phyloP scores from a whole-genome alignment of 2,888 invertebrate genomes.

The Drosophila kuntzei region DNA sequence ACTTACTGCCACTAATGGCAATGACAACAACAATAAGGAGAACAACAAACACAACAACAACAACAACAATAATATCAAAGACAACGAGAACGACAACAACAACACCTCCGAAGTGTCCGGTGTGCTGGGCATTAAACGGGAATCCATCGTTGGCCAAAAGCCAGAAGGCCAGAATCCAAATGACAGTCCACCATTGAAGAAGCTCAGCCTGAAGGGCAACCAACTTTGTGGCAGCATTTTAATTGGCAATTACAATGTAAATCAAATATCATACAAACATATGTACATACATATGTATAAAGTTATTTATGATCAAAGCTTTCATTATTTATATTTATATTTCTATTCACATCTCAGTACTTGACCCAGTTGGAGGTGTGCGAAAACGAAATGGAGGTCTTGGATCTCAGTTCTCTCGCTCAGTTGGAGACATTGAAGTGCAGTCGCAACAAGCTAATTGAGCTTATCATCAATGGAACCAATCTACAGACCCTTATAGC shows the following conservation, averaged over 20 bases:
- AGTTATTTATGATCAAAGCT: slow-evolving; percentile 54
- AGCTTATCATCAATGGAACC: slow-evolving; percentile 92
- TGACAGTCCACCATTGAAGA: slow-evolving; percentile 87
- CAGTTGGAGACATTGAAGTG: slow-evolving; percentile 92
- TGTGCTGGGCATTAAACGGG: slow-evolving; percentile 39
- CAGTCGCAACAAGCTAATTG: slow-evolving; percentile 91
- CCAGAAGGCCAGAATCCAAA: slow-evolving; percentile 37
- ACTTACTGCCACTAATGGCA: slow-evolving; percentile 67
- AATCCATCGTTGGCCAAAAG: slow-evolving; percentile 39
- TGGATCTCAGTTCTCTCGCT: slow-evolving; percentile 92
- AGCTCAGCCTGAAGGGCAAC: slow-evolving; percentile 91
- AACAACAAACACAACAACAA: slow-evolving; percentile 21
- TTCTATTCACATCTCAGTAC: slow-evolving; percentile 88
- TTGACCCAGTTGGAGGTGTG: slow-evolving; percentile 93
- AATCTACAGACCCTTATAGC: slow-evolving; percentile 91
- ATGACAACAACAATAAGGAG: slow-evolving; percentile 34
- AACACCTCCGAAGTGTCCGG: slow-evolving; percentile 32
- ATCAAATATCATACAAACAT: too few relatives aligned
- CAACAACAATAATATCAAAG: too few relatives aligned
- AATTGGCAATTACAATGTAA: slow-evolving; percentile 93
- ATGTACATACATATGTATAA: not conserved
- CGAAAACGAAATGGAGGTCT: slow-evolving; percentile 92
- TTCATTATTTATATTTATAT: not conserved
- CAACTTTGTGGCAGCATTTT: slow-evolving; percentile 93
- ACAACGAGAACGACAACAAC: slow-evolving; percentile 2